phyloP scores from a whole-genome alignment of 2,113 vertebrate genomes.

The Oostethus manadensis region DNA sequence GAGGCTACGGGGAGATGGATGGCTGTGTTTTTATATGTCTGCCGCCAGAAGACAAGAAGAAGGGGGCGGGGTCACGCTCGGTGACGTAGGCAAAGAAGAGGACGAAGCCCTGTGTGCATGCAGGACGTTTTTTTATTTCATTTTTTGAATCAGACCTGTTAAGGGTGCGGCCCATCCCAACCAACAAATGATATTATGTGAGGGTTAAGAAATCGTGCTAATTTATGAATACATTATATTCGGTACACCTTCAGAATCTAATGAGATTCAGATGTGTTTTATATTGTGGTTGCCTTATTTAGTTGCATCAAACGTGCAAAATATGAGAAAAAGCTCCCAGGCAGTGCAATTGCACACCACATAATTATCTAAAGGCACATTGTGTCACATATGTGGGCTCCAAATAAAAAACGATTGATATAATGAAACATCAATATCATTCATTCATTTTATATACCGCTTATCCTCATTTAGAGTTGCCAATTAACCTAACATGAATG shows the following conservation, averaged over 20 bases:
- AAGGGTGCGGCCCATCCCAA: slow-evolving; percentile 63
- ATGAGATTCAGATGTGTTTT: neutral
- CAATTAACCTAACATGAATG: too few relatives aligned
- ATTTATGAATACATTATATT: neutral
- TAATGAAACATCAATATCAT: too few relatives aligned
- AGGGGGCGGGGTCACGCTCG: slow-evolving; percentile 57
- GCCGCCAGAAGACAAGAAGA: slow-evolving; percentile 56
- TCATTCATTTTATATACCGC: too few relatives aligned
- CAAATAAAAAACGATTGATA: too few relatives aligned
- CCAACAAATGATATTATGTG: slow-evolving; percentile 40
- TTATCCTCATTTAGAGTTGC: too few relatives aligned
- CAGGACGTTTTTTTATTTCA: slow-evolving; percentile 24
- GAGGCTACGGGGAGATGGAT: slow-evolving; percentile 63
- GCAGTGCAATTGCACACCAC: too few relatives aligned
- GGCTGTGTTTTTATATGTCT: slow-evolving; percentile 71
- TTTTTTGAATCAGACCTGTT: slow-evolving; percentile 50
- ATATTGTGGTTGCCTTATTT: too few relatives aligned
- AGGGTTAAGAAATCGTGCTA: slow-evolving; percentile 26
- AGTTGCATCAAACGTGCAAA: too few relatives aligned
- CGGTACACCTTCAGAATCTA: neutral
- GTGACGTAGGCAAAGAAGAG: slow-evolving; percentile 62
- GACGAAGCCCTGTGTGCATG: slow-evolving; percentile 48
- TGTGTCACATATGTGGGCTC: too few relatives aligned
- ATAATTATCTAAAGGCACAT: too few relatives aligned
- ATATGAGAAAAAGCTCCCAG: too few relatives aligned